Evolutionary conservation across 2,888 invertebrate species (phyloP).

Genomic region (Drosophila paucipuncta): DNA sequence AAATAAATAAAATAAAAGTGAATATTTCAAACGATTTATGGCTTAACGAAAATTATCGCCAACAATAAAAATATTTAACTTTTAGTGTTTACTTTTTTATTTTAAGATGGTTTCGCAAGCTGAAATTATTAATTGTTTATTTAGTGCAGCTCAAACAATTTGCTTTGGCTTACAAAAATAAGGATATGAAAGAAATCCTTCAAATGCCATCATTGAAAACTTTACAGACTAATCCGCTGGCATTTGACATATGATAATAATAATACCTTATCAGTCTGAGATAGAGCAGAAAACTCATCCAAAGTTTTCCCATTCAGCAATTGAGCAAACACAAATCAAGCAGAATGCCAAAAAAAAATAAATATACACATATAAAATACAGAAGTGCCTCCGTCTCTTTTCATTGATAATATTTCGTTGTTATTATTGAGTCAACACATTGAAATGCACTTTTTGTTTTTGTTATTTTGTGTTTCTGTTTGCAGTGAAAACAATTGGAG

Average conservation of each 20-base stretch:
- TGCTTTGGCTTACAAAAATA: not conserved
- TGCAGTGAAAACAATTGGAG: constrained; percentile 45
- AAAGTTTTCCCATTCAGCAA: constrained; percentile 42
- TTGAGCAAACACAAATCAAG: constrained; percentile 38
- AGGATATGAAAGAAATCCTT: not conserved
- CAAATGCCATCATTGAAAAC: constrained; percentile 12
- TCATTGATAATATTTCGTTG: constrained; percentile 40
- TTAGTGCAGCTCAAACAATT: not conserved
- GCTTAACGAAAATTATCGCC: not conserved
- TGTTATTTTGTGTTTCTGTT: constrained; percentile 20
- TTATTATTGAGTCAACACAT: constrained; percentile 68
- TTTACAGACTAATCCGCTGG: constrained; percentile 44
- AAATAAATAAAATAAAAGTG: not conserved
- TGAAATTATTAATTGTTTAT: constrained; percentile 4
- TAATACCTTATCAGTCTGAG: constrained; percentile 5
- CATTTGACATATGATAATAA: constrained; percentile 19
- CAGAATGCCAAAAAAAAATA: not conserved
- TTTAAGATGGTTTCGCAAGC: not conserved
- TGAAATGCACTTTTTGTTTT: constrained; percentile 62
- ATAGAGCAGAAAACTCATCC: constrained; percentile 8
- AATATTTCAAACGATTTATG: not conserved
- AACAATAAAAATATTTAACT: not conserved
- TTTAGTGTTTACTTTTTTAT: not conserved
- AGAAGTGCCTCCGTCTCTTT: constrained; percentile 8
- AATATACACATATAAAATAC: not conserved